Evolutionary conservation across 2,888 invertebrate genomes (phyloP).

Genomic region (Oxystoma pomonae): DNA sequence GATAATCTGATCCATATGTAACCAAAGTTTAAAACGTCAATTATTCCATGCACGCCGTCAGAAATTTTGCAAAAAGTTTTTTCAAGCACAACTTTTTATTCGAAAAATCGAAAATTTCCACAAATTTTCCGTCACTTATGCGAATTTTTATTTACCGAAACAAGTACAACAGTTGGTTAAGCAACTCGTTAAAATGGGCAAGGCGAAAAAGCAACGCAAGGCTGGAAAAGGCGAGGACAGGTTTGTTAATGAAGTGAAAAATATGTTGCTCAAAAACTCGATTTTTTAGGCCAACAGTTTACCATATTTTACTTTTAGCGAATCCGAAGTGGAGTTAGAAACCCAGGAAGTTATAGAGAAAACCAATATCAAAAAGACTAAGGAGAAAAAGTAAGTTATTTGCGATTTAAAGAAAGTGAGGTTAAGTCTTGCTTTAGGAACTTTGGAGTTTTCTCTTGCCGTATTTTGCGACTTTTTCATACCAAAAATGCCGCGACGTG

Average conservation of each 20-base stretch:
- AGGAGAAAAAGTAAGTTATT: slow-evolving; percentile 37
- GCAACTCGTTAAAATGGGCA: slow-evolving; percentile 58
- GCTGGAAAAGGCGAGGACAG: slow-evolving; percentile 69
- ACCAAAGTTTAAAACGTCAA: too few species aligned
- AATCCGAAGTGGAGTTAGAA: slow-evolving; percentile 53
- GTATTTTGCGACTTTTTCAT: too few species aligned
- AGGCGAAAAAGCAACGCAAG: slow-evolving; percentile 79
- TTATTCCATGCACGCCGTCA: neutral
- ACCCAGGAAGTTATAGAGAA: slow-evolving; percentile 38
- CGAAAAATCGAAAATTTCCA: neutral
- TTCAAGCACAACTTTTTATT: neutral
- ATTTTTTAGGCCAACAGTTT: slow-evolving; percentile 39
- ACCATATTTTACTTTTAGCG: slow-evolving; percentile 50
- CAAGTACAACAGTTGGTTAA: slow-evolving; percentile 26
- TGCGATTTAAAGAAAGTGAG: slow-evolving; percentile 27
- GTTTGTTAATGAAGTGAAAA: slow-evolving; percentile 50
- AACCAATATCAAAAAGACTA: slow-evolving; percentile 38
- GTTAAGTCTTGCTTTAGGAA: too few species aligned
- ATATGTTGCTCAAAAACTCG: slow-evolving; percentile 11
- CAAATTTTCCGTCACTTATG: neutral
- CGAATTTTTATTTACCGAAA: neutral
- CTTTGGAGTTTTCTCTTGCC: too few species aligned
- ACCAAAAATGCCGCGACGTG: too few species aligned
- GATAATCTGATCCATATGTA: too few species aligned
- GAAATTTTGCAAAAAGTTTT: neutral